Evolutionary conservation across 2,113 vertebrate genomes (phyloP).

Genomic region (Solea solea): DNA sequence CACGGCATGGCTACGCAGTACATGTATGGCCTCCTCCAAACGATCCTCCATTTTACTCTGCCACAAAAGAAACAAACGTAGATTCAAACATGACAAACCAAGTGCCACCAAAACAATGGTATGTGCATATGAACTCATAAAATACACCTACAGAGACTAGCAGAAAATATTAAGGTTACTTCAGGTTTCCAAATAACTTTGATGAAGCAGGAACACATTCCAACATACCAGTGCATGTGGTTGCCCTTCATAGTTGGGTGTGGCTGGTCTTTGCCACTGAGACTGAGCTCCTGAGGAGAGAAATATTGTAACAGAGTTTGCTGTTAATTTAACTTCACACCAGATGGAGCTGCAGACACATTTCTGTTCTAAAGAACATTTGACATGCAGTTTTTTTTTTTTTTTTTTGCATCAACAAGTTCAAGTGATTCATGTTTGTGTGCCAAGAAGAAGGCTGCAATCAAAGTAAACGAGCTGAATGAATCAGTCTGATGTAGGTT

Average conservation of each 20-base stretch:
- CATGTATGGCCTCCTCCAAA: slow-evolving; percentile 97
- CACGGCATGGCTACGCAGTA: slow-evolving; percentile 94
- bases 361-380: slow-evolving; percentile 22
- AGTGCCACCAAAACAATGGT: not conserved
- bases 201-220: slow-evolving; percentile 13
- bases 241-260: slow-evolving; percentile 92
- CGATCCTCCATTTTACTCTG: slow-evolving; percentile 98
- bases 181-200: slow-evolving; percentile 3
- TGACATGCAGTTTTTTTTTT: slow-evolving; percentile 24
- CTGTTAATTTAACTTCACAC: slow-evolving; percentile 47
- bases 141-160: not conserved
- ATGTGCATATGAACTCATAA: too few relatives aligned
- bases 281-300: slow-evolving; percentile 84
- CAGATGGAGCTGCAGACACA: slow-evolving; percentile 72
- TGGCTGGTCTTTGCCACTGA: slow-evolving; percentile 92
- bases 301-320: slow-evolving; percentile 17
- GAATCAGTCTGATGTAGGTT: slow-evolving; percentile 18
- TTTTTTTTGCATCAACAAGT: slow-evolving; percentile 33
- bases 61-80: slow-evolving; percentile 48
- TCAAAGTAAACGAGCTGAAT: slow-evolving; percentile 40
- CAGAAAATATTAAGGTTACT: not conserved
- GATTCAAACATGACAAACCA: not conserved
- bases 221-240: slow-evolving; percentile 90
- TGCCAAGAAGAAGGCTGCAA: slow-evolving; percentile 40
- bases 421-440: slow-evolving; percentile 17